Base-by-base conservation (phyloP, 2,113 vertebrate genomes). In the Channa argus region DNA sequence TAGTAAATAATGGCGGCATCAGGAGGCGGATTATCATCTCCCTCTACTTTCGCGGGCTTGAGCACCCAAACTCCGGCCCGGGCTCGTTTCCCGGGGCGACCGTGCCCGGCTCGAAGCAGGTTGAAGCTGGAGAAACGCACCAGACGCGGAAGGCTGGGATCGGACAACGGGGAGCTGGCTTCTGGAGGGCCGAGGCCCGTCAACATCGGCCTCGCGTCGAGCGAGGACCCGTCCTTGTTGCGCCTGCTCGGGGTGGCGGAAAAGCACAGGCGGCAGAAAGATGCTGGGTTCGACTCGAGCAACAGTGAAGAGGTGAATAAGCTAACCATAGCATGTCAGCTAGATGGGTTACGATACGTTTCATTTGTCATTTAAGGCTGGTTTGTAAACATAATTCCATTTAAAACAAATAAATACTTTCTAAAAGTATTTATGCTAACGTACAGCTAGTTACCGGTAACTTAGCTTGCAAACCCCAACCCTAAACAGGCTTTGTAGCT, bases 1-100 rank as follows among this genome's bases (percentile, higher is more conserved):
- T 88, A 77, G 85, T 90, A 93, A 94, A 96, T 95, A 96, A 96
- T 96, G 96, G 95, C 95, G 96, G 95, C 96, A 91, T 95, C 92
- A 87, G 95, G 94, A 92, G 93, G 91, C 67, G 94, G 92, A 92
- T 90, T 94, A 88, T 72, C 95, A 89, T 91, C 95, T 91, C 92
- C 93, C 90, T 92, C 92, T 71, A 91, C 85, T 78, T 91, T 88
- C 54, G 87, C 81, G 86, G 92, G 89, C 10, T 55, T 80, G 34
- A 88, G 51, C 79, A 49, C 61, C 24, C 77, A 76, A 54, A 64
- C 89, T 37, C 88, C 85, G 63, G 94, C 92, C 64, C 92, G 93
- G 87, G 94, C 95, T 91, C 95, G 96, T 63, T 97, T 96, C 85
- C 96, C 96, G 0, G 96, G 94, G 66, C 94, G 96, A 36, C 96